Evolutionary conservation across 2,797 vertebrate genomes (phyloP).

Genomic region (Channa striata): DNA sequence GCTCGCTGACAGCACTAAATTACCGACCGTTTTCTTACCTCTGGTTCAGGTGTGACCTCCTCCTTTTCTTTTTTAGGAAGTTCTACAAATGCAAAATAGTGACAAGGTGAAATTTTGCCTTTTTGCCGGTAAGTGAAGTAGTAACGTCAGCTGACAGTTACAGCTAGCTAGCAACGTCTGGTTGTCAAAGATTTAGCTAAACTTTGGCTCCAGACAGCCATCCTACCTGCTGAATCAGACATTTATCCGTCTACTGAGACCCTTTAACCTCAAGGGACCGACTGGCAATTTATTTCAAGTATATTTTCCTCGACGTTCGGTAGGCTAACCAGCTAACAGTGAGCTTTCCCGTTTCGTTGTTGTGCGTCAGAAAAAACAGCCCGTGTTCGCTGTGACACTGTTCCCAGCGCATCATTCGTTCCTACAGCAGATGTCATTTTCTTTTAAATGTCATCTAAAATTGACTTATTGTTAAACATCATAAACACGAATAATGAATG

Average conservation of each 20-base stretch:
- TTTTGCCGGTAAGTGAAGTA: rapidly evolving
- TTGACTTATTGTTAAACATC: no score
- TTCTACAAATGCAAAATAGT: constrained; percentile 61
- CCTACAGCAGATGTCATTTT: constrained; percentile 24
- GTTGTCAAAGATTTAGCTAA: rapidly evolving
- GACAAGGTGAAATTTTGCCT: not conserved
- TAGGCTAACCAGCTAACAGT: not conserved
- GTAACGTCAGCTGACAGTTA: not conserved
- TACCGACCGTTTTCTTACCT: constrained; percentile 59
- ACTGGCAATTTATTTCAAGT: constrained; percentile 7
- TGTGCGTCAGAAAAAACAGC: constrained; percentile 66
- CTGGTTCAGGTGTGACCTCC: constrained; percentile 63
- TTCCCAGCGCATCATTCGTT: constrained; percentile 12
- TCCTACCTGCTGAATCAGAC: constrained; percentile 82
- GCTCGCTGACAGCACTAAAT: not conserved
- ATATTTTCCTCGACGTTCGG: not conserved
- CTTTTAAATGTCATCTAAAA: not conserved
- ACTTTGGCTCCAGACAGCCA: not conserved
- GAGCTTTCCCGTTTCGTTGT: constrained; percentile 53
- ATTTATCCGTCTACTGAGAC: constrained; percentile 71
- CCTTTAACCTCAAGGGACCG: constrained; percentile 12
- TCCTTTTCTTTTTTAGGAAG: constrained; percentile 70
- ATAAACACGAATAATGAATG: not conserved
- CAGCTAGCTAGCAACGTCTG: constrained; percentile 24
- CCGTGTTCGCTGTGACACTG: constrained; percentile 46